Conservation (phyloP, 2,797 vertebrate species). For the Bucorvus abyssinicus region DNA sequence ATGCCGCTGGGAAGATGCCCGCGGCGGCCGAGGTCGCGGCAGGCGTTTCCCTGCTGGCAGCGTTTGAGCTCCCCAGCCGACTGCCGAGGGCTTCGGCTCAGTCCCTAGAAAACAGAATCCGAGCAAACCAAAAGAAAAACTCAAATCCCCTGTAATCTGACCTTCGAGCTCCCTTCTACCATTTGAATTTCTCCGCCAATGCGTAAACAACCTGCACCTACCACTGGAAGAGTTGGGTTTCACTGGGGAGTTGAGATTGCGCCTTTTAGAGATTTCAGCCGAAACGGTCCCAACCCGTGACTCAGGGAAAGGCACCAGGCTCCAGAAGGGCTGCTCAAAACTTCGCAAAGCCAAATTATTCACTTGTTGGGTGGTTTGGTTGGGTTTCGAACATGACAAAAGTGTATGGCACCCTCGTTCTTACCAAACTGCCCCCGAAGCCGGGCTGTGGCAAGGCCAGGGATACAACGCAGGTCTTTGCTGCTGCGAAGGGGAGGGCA, state of each 20-base stretch:
- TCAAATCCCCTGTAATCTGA: conserved; percentile 19
- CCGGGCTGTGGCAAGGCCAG: not conserved
- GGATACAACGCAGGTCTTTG: not conserved
- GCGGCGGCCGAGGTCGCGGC: not conserved
- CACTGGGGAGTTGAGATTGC: not conserved
- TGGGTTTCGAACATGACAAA: not conserved
- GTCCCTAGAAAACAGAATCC: conserved; percentile 8
- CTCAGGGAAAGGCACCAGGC: conserved; percentile 6
- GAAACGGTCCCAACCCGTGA: not conserved
- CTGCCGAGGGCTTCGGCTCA: not conserved
- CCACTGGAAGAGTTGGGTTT: conserved; percentile 16
- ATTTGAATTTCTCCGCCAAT: not conserved
- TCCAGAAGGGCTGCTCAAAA: conserved; percentile 55
- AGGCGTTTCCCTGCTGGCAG: not conserved
- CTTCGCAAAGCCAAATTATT: conserved; percentile 19
- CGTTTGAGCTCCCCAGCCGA: not conserved
- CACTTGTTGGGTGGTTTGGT: not conserved
- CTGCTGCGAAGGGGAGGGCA: not conserved
- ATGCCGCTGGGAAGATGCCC: not conserved
- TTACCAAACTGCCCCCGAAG: not conserved
- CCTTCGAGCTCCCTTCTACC: not conserved
- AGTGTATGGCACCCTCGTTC: not conserved
- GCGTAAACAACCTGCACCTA: not conserved
- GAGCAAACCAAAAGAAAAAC: not conserved
- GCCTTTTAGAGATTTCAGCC: not conserved